Base-by-base conservation (phyloP, 2,888 invertebrate genomes). In the Clepsis dumicolana region DNA sequence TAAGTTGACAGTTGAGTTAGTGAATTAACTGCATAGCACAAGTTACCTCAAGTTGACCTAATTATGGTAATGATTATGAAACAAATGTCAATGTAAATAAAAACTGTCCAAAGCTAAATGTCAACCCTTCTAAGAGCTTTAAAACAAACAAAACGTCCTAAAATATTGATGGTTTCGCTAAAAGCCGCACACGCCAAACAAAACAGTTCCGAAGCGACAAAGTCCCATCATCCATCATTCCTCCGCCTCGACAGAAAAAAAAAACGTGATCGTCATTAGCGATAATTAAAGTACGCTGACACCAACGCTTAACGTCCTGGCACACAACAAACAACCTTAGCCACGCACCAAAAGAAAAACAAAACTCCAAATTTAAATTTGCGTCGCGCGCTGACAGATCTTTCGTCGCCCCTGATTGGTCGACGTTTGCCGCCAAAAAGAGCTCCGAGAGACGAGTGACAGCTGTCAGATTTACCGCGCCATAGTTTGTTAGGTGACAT, bases 361-460 rank as follows among this genome's bases (percentile, higher is more conserved):
- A 56, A 62, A 48, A 56, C 56, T 67, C 38, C 50, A 57, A 50
- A 38, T 62, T 61, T 64, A 56, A 67, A 65, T 52, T 52, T 62
- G 41, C 65, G 64, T 64, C 59, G 63, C 70, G 48, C 77, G 83
- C 69, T 83, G 86, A 86, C 87, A 84, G 80, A 81, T 86, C 88
- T 76, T 76, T 90, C 90, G 79, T 77, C 92, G 86, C 87, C 81
- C 77, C 81, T 91, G 88, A 91, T 91, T 91, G 91, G 91, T 79
- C 77, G 81, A 76, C 74, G 77, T 70, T 73, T 84, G 82, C 85
- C 86, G 87, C 84, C 86, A 85, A 85, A 87, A 84, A 76, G 72
- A 74, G 79, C 78, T 78, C 81, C 72, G 80, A 80, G 77, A 78
- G 82, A 83, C 80, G 81, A 81, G 78, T 84, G 91, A 90, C 89